Conservation (phyloP, 64 coral and sea anemone species). For the Porites australiensis region DNA sequence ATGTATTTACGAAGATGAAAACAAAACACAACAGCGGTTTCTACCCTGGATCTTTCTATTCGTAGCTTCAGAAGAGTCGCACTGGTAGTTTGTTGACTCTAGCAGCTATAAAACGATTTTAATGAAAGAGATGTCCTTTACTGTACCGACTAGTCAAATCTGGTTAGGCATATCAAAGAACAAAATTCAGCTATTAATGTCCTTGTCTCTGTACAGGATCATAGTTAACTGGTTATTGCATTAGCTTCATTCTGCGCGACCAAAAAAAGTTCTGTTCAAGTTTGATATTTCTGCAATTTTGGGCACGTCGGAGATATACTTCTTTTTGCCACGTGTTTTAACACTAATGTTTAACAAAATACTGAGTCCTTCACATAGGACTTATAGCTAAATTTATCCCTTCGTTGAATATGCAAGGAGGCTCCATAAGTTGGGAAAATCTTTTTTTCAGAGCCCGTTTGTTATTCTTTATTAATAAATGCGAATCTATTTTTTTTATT, state of each 20-base stretch:
- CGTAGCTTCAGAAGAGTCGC: not conserved
- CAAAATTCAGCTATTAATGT: not conserved
- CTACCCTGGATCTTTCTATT: not conserved
- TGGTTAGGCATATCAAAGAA: not conserved
- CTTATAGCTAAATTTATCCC: not conserved
- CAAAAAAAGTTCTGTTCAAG: not conserved
- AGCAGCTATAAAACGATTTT: slow-evolving; percentile 26
- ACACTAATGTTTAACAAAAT: not conserved
- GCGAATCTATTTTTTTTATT: not conserved
- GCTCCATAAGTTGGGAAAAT: too few species aligned
- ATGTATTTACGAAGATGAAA: not conserved
- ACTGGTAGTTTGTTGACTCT: slow-evolving; percentile 49
- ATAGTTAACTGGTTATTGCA: not conserved
- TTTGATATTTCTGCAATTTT: slow-evolving; percentile 1
- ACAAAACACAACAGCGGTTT: not conserved
- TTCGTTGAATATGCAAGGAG: too few species aligned
- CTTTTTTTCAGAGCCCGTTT: not conserved
- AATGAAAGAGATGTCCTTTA: not conserved
- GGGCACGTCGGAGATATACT: not conserved
- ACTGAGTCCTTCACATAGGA: not conserved
- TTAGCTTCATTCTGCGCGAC: not conserved
- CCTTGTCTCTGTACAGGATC: not conserved
- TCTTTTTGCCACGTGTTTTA: slow-evolving; percentile 21
- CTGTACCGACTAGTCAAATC: not conserved
- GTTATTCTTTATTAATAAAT: not conserved